Conservation (phyloP, 2,888 invertebrate species). For the Drosophila gaucha region DNA sequence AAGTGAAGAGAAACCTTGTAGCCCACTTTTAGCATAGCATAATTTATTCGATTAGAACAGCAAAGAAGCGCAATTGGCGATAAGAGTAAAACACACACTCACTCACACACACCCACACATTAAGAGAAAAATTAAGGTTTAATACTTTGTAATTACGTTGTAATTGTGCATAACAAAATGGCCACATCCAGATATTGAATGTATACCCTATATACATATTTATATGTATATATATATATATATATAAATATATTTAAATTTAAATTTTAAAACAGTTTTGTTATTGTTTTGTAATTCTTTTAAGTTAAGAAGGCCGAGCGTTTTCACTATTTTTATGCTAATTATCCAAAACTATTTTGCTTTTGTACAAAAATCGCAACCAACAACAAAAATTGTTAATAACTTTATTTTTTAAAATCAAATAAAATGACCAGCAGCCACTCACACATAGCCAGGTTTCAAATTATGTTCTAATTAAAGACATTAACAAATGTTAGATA, state of each 20-base stretch:
- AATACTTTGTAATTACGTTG: conserved; percentile 33
- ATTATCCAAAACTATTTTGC: conserved; percentile 20
- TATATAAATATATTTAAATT: neutral
- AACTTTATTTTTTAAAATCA: neutral
- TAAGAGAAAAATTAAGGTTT: conserved; percentile 1
- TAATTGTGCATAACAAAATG: conserved; percentile 38
- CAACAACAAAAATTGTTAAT: neutral
- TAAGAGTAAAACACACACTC: neutral
- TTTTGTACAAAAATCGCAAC: conserved; percentile 19
- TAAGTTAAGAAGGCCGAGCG: conserved; percentile 17
- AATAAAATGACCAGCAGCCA: conserved; percentile 14
- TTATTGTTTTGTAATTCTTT: conserved; percentile 25
- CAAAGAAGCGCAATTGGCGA: conserved; percentile 28
- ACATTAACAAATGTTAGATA: conserved; percentile 34
- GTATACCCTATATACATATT: conserved; percentile 7
- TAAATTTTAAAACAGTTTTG: conserved; percentile 18
- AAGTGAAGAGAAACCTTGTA: conserved; percentile 53
- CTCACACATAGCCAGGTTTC: conserved; percentile 66
- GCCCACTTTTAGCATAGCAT: conserved; percentile 72
- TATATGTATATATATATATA: conserved; percentile 5
- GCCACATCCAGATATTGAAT: conserved; percentile 7
- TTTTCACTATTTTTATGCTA: conserved; percentile 34
- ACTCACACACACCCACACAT: neutral
- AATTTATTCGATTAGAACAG: conserved; percentile 69
- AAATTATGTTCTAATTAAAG: conserved; percentile 50